A percentile compares a stretch with the other conserved stretches of the same genome.
Conservation (phyloP, 2,888 invertebrate species). For the Cerceris rybyensis region DNA sequence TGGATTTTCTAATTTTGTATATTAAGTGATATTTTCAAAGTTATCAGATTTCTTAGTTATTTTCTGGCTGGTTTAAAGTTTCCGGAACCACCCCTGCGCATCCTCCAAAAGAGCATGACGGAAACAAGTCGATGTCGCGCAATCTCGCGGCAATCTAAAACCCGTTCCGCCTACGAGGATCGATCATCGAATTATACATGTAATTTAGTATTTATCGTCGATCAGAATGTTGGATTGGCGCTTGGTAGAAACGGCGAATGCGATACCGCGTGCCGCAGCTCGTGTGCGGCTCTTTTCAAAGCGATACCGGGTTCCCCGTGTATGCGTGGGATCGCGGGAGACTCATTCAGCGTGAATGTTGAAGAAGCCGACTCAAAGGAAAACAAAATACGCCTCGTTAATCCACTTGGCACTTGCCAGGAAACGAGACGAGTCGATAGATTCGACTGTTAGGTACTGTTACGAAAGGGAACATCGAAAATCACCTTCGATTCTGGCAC, state of each 20-base stretch:
- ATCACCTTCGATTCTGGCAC: conserved; percentile 60
- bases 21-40: too few species aligned
- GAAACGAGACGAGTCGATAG: conserved; percentile 30
- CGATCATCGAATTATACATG: conserved; percentile 7
- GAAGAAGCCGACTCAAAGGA: conserved; percentile 33
- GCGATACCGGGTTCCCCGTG: conserved; percentile 46
- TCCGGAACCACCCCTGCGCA: too few species aligned
- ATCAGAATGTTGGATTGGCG: conserved; percentile 63
- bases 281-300: conserved; percentile 63
- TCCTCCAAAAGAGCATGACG: too few species aligned
- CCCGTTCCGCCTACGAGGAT: background rate
- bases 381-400: conserved; percentile 46
- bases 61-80: too few species aligned
- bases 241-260: conserved; percentile 42
- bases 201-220: conserved; percentile 28
- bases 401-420: conserved; percentile 42
- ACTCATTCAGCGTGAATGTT: conserved; percentile 30
- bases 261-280: conserved; percentile 19
- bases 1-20: too few species aligned
- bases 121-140: too few species aligned
- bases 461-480: conserved; percentile 44
- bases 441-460: background rate
- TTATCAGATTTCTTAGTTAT: too few species aligned
- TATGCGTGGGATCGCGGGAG: conserved; percentile 45
- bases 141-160: background rate